These are phyloP conservation scores for Nyctereutes procyonoides DNA, from an alignment of 2,113 vertebrate genomes.

Conservation along the genomic window DNA sequence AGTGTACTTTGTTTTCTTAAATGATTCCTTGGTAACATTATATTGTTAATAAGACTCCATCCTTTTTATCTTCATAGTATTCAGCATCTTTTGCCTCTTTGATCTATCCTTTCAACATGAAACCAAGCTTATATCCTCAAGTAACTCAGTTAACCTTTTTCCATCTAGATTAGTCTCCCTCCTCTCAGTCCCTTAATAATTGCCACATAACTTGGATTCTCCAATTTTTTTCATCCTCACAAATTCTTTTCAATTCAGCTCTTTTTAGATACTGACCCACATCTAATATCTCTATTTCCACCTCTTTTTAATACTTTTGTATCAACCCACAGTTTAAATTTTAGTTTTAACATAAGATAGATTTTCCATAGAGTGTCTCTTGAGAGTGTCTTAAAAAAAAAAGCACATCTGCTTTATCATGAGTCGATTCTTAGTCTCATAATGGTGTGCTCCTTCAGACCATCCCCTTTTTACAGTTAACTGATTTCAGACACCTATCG, in stretches of 20 bases:
- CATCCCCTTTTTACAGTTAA: background rate
- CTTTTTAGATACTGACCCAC: background rate
- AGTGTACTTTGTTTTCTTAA: background rate
- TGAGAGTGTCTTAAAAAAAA: background rate
- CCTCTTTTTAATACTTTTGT: background rate
- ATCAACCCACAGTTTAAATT: background rate
- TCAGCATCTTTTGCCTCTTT: background rate
- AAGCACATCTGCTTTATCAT: background rate
- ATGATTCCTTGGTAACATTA: background rate
- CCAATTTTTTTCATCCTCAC: conserved; percentile 33
- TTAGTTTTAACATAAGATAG: background rate
- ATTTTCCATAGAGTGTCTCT: background rate
- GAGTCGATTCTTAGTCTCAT: conserved; percentile 4
- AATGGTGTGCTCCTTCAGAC: background rate
- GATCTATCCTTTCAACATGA: background rate
- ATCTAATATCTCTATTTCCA: background rate
- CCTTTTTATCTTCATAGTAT: background rate
- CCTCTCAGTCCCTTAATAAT: background rate
- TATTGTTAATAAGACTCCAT: background rate
- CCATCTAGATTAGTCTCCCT: background rate
- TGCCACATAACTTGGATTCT: background rate
- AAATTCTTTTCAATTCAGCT: background rate
- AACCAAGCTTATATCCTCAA: background rate
- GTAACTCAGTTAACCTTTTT: background rate
- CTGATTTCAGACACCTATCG: background rate